A percentile compares a stretch with the other conserved stretches of the same genome.
Evolutionary conservation across 2,888 invertebrate species (phyloP).

Genomic region (Phalangium opilio): DNA sequence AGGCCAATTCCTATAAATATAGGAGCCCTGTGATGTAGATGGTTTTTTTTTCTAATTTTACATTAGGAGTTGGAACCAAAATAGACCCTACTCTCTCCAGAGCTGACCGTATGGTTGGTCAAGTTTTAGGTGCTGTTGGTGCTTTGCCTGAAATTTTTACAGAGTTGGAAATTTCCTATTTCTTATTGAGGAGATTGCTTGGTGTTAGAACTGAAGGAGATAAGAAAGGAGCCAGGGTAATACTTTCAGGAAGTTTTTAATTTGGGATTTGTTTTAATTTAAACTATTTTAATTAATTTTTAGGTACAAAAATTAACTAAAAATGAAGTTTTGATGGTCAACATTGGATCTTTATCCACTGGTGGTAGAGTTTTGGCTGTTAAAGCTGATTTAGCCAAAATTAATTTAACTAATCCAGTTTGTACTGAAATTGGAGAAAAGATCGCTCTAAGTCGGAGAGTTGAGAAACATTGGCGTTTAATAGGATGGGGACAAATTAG

Average conservation of each 20-base stretch:
- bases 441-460: constrained; percentile 94
- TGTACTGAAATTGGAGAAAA: constrained; percentile 98
- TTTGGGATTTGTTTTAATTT: too few species aligned
- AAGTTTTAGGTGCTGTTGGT: constrained; percentile 90
- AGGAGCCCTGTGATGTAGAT: too few species aligned
- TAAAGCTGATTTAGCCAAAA: constrained; percentile 92
- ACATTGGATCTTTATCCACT: constrained; percentile 96
- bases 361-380: constrained; percentile 91
- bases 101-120: constrained; percentile 95
- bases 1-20: too few species aligned
- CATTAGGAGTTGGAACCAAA: constrained; percentile 85
- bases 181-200: constrained; percentile 79
- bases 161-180: constrained; percentile 95
- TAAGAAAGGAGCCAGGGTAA: constrained; percentile 90
- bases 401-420: constrained; percentile 89
- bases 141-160: constrained; percentile 93
- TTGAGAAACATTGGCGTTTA: constrained; percentile 99
- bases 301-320: constrained; percentile 75
- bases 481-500: constrained; percentile 99
- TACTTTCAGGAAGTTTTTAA: too few species aligned
- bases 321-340: constrained; percentile 85
- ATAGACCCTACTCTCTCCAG: constrained; percentile 97
- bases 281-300: too few species aligned
- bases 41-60: too few species aligned
- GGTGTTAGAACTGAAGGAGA: constrained; percentile 98